A percentile compares a stretch with the other conserved stretches of the same genome.
Conservation (phyloP, 2,113 vertebrate species). For the Hydrolagus affinis region DNA sequence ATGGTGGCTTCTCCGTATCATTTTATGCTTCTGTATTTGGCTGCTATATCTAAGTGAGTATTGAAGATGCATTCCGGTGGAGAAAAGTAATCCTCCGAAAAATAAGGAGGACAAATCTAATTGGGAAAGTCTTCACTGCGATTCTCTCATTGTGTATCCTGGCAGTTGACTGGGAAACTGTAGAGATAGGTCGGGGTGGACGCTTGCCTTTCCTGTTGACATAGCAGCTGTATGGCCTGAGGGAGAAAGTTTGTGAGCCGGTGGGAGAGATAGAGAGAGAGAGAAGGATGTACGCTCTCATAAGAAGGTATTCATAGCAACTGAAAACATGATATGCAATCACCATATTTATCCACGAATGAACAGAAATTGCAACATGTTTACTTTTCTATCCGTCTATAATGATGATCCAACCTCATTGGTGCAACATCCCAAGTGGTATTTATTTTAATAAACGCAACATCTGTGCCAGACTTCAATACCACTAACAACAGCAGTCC, state of each 20-base stretch:
- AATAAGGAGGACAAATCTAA: too few species aligned
- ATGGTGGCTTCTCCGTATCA: neutral
- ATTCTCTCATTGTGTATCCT: too few species aligned
- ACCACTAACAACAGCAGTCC: neutral
- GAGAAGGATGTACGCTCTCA: too few species aligned
- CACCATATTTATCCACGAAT: neutral
- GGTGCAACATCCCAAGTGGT: neutral
- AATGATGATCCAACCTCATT: neutral
- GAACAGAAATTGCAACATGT: neutral
- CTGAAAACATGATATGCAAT: neutral
- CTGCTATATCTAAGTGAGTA: neutral
- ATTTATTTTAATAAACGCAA: neutral
- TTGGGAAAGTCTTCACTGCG: too few species aligned
- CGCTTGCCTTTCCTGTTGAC: too few species aligned
- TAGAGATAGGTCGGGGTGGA: too few species aligned
- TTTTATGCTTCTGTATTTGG: neutral
- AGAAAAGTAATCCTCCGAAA: too few species aligned
- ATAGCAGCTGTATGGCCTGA: too few species aligned
- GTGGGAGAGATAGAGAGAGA: too few species aligned
- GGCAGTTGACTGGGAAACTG: too few species aligned
- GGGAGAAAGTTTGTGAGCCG: too few species aligned
- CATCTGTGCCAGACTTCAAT: neutral
- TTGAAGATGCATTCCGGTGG: neutral
- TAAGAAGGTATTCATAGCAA: neutral
- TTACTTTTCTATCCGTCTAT: neutral